A percentile compares a stretch with the other conserved stretches of the same genome.
Evolutionary conservation across 1,140 invertebrate species (phyloP).

Genomic region (Drosophila sturtevanti): DNA sequence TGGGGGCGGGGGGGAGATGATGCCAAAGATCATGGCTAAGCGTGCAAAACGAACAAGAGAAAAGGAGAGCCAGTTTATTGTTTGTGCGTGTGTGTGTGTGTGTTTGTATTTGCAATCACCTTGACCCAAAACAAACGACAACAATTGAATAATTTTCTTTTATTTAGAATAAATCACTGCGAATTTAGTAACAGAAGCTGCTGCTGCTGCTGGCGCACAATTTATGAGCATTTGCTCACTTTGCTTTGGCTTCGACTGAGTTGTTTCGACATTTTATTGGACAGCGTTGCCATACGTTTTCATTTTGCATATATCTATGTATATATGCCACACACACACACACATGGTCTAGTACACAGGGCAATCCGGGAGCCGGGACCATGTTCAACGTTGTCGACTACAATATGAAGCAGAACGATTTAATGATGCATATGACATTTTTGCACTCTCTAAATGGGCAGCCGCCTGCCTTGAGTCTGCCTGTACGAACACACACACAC

Average conservation of each 20-base stretch:
- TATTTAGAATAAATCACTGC: slow-evolving; percentile 79
- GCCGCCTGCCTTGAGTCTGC: slow-evolving; percentile 45
- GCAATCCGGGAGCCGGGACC: slow-evolving; percentile 34
- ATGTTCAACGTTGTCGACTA: slow-evolving; percentile 46
- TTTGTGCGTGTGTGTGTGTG: slow-evolving; percentile 18
- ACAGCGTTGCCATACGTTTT: slow-evolving; percentile 75
- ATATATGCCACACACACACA: no score
- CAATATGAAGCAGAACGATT: slow-evolving; percentile 82
- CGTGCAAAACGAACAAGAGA: not conserved
- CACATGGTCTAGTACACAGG: not conserved
- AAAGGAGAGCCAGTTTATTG: not conserved
- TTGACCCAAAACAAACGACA: slow-evolving; percentile 77
- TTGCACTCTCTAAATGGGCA: slow-evolving; percentile 81
- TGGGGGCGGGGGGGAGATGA: no score
- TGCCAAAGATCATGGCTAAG: slow-evolving; percentile 61
- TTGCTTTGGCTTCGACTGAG: slow-evolving; percentile 44
- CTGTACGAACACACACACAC: not conserved
- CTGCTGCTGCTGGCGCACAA: slow-evolving; percentile 30
- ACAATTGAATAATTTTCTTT: slow-evolving; percentile 81
- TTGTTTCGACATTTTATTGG: slow-evolving; percentile 78
- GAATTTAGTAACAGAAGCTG: slow-evolving; percentile 69
- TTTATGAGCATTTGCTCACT: slow-evolving; percentile 70
- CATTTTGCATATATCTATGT: slow-evolving; percentile 41
- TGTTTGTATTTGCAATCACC: slow-evolving; percentile 53
- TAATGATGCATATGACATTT: slow-evolving; percentile 82